Base-by-base conservation (phyloP, 2,888 invertebrate species). In the Meganola albula region DNA sequence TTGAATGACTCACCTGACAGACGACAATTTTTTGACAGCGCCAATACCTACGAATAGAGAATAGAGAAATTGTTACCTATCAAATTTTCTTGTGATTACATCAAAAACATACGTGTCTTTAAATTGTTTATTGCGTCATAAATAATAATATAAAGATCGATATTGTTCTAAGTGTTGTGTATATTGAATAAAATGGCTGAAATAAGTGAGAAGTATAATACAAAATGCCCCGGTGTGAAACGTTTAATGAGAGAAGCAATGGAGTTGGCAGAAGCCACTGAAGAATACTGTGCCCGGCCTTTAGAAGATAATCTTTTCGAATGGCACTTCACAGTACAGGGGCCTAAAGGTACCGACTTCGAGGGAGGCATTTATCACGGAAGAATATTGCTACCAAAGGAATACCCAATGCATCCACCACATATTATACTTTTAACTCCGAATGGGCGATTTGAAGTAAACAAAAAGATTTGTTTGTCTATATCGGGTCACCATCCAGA, bases 401-500 rank as follows among this genome's bases (percentile, higher is more conserved):
- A 98, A 55, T 98, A 98, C 78, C 98, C 98, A 1, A 97, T 98
- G 97, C 97, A 97, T 78, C 98, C 98, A 30, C 98, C 98, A 4
- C 95, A 95, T 70, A 96, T 98, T 49, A 96, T 97, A 59, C 82
- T 98, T 27, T 74, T 98, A 29, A 98, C 97, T 12, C 96, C 96
- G 2, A 98, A 96, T 75, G 97, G 97, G 26, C 89, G 98, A 49
- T 98, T 98, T 82, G 96, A 97, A 83, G 90, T 91, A 5, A 94
- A 95, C 71, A 96, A 95, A 73, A 98, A 98, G 79, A 97, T 98
- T 58, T 98, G 98, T 70, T 82, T 98, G 48, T 97, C 96, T 44
- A 98, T 98, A 58, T 97, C 97, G 39, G 97, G 96, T 3, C 93
- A 97, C 77, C 98, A 98, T 74, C 98, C 97, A n/a, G 98, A 98